phyloP scores from a whole-genome alignment of 2,113 vertebrate genomes.

The Chrysemys picta region DNA sequence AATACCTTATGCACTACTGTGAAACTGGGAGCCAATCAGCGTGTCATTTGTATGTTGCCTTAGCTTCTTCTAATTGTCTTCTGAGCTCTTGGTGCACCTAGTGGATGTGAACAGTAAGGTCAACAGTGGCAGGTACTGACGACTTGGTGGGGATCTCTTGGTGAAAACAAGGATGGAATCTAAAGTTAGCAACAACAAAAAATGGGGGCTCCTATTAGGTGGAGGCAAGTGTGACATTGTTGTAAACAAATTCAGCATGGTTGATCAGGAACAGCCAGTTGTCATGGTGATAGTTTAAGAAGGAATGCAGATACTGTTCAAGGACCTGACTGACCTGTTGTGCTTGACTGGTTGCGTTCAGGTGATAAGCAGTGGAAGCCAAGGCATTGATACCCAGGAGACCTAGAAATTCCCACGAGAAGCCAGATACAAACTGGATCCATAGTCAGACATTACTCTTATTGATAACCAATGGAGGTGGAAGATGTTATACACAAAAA shows the following conservation, averaged over 20 bases:
- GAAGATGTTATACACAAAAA: not conserved
- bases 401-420: not conserved
- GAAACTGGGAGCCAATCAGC: not conserved
- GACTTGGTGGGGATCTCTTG: not conserved
- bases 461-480: not conserved
- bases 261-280: not conserved
- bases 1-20: not conserved
- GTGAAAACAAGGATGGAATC: not conserved
- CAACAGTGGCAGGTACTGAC: not conserved
- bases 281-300: not conserved
- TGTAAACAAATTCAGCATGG: not conserved
- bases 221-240: not conserved
- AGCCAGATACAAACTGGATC: not conserved
- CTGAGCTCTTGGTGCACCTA: not conserved
- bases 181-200: not conserved
- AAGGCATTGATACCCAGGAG: not conserved
- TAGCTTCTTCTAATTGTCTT: not conserved
- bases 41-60: not conserved
- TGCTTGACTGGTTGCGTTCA: fast-evolving
- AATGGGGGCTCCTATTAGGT: not conserved
- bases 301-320: not conserved
- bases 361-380: not conserved
- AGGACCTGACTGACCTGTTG: not conserved
- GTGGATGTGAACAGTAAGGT: not conserved
- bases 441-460: not conserved